A percentile compares a stretch with the other conserved stretches of the same genome.
Evolutionary conservation across 2,888 invertebrate genomes (phyloP).

Genomic region (Seira musarum): DNA sequence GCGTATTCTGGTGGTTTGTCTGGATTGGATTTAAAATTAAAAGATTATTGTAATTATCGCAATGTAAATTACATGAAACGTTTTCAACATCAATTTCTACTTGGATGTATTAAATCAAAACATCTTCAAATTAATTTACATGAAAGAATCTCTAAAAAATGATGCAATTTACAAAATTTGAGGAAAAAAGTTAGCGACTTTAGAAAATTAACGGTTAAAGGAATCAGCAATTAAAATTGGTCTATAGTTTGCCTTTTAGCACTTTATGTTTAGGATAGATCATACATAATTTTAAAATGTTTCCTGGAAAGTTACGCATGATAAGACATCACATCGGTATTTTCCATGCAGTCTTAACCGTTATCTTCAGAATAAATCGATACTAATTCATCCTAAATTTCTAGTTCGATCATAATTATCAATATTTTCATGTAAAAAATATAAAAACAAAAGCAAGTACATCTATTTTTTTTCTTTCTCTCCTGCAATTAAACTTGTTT

Average conservation of each 20-base stretch:
- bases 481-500: background rate
- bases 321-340: background rate
- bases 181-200: too few relatives aligned
- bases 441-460: background rate
- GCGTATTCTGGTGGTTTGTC: conserved; percentile 76
- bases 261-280: too few relatives aligned
- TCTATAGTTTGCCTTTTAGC: too few relatives aligned
- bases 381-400: background rate
- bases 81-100: too few relatives aligned
- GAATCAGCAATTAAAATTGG: too few relatives aligned
- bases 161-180: too few relatives aligned
- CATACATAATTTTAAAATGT: background rate
- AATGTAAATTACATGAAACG: background rate
- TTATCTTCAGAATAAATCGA: background rate
- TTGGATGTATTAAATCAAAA: too few relatives aligned
- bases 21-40: background rate
- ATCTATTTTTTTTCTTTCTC: background rate
- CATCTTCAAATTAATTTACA: too few relatives aligned
- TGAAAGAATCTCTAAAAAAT: too few relatives aligned
- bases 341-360: background rate
- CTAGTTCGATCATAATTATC: background rate
- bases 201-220: too few relatives aligned
- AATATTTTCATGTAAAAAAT: background rate
- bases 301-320: background rate
- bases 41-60: background rate